Base-by-base conservation (phyloP, 1,140 invertebrate species). In the Drosophila grimshawi region DNA sequence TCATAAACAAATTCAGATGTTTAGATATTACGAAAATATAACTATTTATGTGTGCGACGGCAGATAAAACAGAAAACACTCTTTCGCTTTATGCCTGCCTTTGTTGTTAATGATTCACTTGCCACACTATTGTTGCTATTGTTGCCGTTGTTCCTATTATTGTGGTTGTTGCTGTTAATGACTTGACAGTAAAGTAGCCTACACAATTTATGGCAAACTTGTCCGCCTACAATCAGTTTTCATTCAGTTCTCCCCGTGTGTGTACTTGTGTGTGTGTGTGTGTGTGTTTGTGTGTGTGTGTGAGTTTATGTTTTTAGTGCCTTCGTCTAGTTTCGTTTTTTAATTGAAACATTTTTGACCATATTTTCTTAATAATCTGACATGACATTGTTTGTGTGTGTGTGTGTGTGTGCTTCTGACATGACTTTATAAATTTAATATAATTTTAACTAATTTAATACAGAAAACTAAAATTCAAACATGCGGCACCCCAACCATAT, bases 301-400 rank as follows among this genome's bases (percentile, higher is more conserved):
- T 10, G 66, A 61, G 66, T 83, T 51, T 76, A 59, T 57, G 46
- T 37, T 69, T 62, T 75, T 76, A 69, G 52, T 76, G 73, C 67
- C 76, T 76, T 70, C 64, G 72, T 78, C 69, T 80, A 77, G 74
- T 76, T 77, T 80, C 62, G 61, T 75, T 66, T 80, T 81, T 88
- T 89, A 88, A 88, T 88, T 88, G 85, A 88, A 88, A 88, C 85
- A 88, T 88, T 88, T 88, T 85, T 88, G 85, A 81, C 85, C 85
- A 88, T 89, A 88, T 88, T 88, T 88, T 88, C 85, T 89, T 89
- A 90, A 88, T 88, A 85, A 88, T 89, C 85, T 76, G 85, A 88
- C 85, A 89, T 88, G 85, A 89, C 85, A 85, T 89, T 80, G 74
- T 69, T 66, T 78, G 72, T 76, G 63, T 76, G 62, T 57, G 30